Base-by-base conservation (phyloP, 2,113 vertebrate genomes). In the Siniperca knerii region DNA sequence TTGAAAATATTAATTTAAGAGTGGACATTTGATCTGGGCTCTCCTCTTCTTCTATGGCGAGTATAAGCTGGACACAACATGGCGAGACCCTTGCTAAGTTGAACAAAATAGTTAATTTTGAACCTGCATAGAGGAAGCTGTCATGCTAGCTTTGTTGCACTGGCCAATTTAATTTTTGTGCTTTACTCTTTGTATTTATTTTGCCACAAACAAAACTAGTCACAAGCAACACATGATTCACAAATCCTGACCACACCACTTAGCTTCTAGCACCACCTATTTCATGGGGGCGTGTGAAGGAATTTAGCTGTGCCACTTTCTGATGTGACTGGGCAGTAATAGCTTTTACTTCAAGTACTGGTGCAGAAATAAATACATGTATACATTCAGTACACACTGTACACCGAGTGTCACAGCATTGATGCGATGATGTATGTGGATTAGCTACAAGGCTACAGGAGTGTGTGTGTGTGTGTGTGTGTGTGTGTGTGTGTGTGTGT, bases 361-460 rank as follows among this genome's bases (percentile, higher is more conserved):
- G 1, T 57, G 35, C 55, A 61, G 4, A 35, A 37, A 23, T 18
- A 37, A 18, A 33, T 54, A 55, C 29, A 76, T 46, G 42, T 23
- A 29, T 48, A 69, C 16, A 54, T 54, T 48, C 46, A 20, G 18
- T n/a, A 54, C 25, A 44, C 29, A 35, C 46, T 37, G 35, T 9
- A 20, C 61, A 23, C 37, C 18, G 75, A 74, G 52, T 64, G 77
- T 77, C 79, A 57, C 76, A 57, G 76, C 74, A 48, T 3, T 6
- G 78, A 74, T 46, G 55, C 84, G 87, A 25, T 64, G 44, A 90
- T 86, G 81, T 46, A 79, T 88, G 79, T 71, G 42, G 72, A 83
- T 81, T 37, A 82, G 76, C 81, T 76, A 61, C 52, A 37, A 64
- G 52, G 54, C 62, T 81, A 67, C n/a, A 54, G 67, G 48, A 13